A percentile compares a stretch with the other conserved stretches of the same genome.
Conservation (phyloP, 1,140 invertebrate species). For the Papilio glaucus region DNA sequence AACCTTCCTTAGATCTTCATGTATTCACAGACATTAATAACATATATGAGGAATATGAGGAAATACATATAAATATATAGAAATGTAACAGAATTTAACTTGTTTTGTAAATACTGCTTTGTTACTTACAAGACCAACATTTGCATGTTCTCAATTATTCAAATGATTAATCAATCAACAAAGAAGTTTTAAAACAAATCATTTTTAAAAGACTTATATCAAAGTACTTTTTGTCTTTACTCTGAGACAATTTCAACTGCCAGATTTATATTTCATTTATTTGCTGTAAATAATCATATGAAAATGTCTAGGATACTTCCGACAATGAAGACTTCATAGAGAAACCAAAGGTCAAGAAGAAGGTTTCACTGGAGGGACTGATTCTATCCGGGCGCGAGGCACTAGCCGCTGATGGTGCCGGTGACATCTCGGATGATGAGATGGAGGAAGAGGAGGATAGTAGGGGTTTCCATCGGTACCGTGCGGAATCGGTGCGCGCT, state of each 20-base stretch:
- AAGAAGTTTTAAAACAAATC: too few species aligned
- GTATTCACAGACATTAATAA: too few species aligned
- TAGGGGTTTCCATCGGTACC: slow-evolving; percentile 74
- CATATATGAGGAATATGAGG: too few species aligned
- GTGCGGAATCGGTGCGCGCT: slow-evolving; percentile 75
- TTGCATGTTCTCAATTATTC: too few species aligned
- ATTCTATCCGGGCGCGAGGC: slow-evolving; percentile 92
- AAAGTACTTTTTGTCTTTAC: too few species aligned
- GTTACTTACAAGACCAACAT: too few species aligned
- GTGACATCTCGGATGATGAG: slow-evolving; percentile 90
- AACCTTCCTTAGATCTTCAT: too few species aligned
- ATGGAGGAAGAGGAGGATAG: slow-evolving; percentile 80
- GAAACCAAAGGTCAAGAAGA: slow-evolving; percentile 64
- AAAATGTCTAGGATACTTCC: slow-evolving; percentile 53
- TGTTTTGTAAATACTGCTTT: too few species aligned
- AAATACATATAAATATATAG: too few species aligned
- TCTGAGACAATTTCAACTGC: background rate
- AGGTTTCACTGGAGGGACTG: slow-evolving; percentile 74
- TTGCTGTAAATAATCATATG: background rate
- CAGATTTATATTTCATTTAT: background rate
- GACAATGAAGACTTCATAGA: slow-evolving; percentile 49
- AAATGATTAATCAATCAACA: too few species aligned
- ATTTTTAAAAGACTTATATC: too few species aligned
- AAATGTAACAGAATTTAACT: too few species aligned
- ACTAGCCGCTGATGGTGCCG: slow-evolving; percentile 87